These are phyloP conservation scores for Meandrina meandrites DNA, from an alignment of 92 coral and sea anemone genomes.

Conservation along the genomic window DNA sequence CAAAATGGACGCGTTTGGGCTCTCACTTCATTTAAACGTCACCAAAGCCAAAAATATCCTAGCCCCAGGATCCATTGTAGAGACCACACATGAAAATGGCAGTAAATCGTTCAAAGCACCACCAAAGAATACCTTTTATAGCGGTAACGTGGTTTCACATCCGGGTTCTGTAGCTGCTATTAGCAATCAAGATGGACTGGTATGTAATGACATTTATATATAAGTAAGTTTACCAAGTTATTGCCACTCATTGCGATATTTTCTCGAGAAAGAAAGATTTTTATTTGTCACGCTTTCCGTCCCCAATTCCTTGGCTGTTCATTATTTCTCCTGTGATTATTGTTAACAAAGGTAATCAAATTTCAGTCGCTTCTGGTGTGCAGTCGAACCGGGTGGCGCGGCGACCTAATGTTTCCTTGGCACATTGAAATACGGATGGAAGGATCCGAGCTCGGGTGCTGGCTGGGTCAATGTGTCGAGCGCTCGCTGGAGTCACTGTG, in stretches of 20 bases:
- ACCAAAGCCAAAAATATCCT: constrained; percentile 48
- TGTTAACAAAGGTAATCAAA: too few relatives aligned
- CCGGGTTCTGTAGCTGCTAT: constrained; percentile 71
- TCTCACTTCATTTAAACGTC: constrained; percentile 68
- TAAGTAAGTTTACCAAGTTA: neutral
- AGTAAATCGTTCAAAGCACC: constrained; percentile 32
- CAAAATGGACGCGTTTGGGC: constrained; percentile 62
- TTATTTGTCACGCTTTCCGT: too few relatives aligned
- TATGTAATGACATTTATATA: constrained; percentile 20
- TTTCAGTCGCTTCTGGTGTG: too few relatives aligned
- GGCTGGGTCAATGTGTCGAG: too few relatives aligned
- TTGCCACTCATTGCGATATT: neutral
- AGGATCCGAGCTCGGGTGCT: too few relatives aligned
- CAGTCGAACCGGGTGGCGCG: too few relatives aligned
- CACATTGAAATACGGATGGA: too few relatives aligned
- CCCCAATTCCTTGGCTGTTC: too few relatives aligned
- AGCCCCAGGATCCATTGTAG: constrained; percentile 64
- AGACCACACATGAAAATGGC: constrained; percentile 64
- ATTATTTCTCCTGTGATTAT: too few relatives aligned
- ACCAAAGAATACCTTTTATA: constrained; percentile 54
- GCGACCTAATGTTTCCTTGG: too few relatives aligned
- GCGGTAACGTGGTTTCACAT: constrained; percentile 77
- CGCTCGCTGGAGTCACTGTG: too few relatives aligned
- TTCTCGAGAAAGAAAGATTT: too few relatives aligned
- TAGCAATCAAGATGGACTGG: constrained; percentile 66